Evolutionary conservation across 2,797 vertebrate species (phyloP).

Genomic region (Sebastes baramenuke): DNA sequence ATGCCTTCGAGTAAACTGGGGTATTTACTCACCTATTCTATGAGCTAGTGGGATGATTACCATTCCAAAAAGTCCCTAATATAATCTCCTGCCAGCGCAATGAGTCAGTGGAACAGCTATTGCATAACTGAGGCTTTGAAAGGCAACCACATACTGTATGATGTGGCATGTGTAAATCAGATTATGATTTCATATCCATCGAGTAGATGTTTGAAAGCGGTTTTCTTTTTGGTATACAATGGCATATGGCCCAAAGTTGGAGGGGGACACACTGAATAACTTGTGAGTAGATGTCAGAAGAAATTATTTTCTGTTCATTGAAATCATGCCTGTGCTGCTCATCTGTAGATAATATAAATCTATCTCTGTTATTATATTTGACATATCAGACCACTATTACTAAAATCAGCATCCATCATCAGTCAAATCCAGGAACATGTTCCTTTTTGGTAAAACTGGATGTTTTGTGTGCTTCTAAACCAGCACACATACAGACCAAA

Average conservation of each 20-base stretch:
- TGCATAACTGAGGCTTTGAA: conserved; percentile 53
- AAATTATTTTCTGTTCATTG: conserved; percentile 15
- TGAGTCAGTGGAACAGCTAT: conserved; percentile 66
- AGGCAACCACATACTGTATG: conserved; percentile 29
- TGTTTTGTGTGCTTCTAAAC: background rate
- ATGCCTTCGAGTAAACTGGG: conserved; percentile 32
- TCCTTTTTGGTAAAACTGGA: background rate
- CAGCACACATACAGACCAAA: background rate
- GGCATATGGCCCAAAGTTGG: background rate
- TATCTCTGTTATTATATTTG: background rate
- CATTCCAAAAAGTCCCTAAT: conserved; percentile 57
- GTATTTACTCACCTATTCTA: conserved; percentile 38
- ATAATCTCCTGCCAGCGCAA: conserved; percentile 56
- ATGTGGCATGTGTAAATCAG: conserved; percentile 48
- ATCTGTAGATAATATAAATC: background rate
- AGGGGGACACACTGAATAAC: conserved; percentile 3
- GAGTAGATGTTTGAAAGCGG: background rate
- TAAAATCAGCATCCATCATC: background rate
- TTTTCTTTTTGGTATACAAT: background rate
- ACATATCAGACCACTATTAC: background rate
- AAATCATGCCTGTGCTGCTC: background rate
- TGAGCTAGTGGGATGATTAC: conserved; percentile 38
- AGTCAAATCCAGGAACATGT: background rate
- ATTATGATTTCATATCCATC: conserved; percentile 38
- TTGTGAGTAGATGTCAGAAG: conserved; percentile 7